Percentiles rank a stretch among this genome's conserved stretches.
phyloP scores from a whole-genome alignment of 2,888 invertebrate species.

The Acanthosoma haemorrhoidale region DNA sequence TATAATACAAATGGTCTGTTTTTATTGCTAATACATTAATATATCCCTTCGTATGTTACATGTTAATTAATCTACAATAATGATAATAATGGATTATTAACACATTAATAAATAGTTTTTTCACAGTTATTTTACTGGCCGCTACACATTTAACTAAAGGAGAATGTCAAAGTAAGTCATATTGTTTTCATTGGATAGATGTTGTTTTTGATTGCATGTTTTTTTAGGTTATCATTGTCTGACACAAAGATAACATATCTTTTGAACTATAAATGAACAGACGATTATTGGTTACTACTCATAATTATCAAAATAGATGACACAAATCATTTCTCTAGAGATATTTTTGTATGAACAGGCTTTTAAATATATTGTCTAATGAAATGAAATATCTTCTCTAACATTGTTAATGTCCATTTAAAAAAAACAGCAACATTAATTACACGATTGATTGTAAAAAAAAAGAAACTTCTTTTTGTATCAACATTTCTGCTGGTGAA shows the following conservation, averaged over 20 bases:
- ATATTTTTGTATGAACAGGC: no score
- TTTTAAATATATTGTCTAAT: no score
- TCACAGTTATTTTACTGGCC: constrained; percentile 43
- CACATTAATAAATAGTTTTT: constrained; percentile 30
- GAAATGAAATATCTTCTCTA: no score
- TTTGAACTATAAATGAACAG: constrained; percentile 20
- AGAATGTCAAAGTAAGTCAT: constrained; percentile 45
- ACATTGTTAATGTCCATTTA: no score
- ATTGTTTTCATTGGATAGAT: not conserved
- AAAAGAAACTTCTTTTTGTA: no score
- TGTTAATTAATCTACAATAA: not conserved
- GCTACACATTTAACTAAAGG: constrained; percentile 43
- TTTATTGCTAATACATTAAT: no score
- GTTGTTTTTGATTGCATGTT: not conserved
- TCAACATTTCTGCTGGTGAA: no score
- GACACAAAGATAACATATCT: constrained; percentile 18
- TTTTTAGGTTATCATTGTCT: not conserved
- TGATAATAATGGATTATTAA: not conserved
- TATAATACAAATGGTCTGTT: not conserved
- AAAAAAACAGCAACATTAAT: no score
- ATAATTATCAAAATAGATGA: no score
- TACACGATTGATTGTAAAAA: no score
- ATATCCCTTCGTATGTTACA: no score
- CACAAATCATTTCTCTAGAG: not conserved
- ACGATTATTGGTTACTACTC: not conserved